Evolutionary conservation across 2,113 vertebrate species (phyloP).

Genomic region (Tylochromis polylepis): DNA sequence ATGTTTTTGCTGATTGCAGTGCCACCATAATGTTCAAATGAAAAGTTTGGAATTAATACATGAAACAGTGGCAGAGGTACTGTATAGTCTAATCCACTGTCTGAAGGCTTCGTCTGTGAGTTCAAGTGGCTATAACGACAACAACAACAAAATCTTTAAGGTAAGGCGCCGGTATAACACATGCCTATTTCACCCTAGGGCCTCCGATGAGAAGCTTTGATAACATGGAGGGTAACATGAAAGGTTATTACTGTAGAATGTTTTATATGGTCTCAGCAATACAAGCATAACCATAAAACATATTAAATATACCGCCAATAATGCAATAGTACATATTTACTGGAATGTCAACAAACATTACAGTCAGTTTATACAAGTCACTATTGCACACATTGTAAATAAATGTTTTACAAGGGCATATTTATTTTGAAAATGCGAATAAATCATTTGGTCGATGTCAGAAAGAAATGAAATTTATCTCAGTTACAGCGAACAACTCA

Average conservation of each 20-base stretch:
- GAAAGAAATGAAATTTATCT: neutral
- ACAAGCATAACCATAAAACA: neutral
- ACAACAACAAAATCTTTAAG: neutral
- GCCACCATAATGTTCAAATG: neutral
- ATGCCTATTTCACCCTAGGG: neutral
- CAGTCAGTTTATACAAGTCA: neutral
- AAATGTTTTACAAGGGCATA: neutral
- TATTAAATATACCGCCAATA: neutral
- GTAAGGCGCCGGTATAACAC: neutral
- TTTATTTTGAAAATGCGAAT: no score
- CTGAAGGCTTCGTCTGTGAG: neutral
- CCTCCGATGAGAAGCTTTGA: neutral
- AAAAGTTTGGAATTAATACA: neutral
- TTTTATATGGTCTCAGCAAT: neutral
- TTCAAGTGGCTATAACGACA: neutral
- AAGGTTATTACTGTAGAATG: neutral
- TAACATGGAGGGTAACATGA: neutral
- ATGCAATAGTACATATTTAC: neutral
- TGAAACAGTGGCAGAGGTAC: neutral
- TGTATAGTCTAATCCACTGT: neutral
- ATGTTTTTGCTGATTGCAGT: neutral
- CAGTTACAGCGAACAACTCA: neutral
- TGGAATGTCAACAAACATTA: neutral
- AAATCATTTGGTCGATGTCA: rapidly evolving
- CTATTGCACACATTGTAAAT: neutral